Evolutionary conservation across 2,888 invertebrate genomes (phyloP).

Genomic region (Diarsia rubi): DNA sequence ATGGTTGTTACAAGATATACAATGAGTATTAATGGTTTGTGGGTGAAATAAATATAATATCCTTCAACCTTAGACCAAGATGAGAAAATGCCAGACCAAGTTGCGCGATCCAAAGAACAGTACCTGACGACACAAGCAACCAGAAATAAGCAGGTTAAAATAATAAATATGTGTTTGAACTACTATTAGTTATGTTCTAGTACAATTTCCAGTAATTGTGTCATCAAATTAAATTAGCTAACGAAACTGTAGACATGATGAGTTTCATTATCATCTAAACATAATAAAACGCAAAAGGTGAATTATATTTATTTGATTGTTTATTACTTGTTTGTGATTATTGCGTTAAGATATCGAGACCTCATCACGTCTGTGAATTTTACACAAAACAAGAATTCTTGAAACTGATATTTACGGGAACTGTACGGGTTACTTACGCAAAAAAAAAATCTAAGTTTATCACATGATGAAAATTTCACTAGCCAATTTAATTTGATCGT

Average conservation of each 20-base stretch:
- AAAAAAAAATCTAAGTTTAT: neutral
- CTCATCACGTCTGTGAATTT: neutral
- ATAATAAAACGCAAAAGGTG: neutral
- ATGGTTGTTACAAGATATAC: slow-evolving; percentile 58
- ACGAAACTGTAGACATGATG: neutral
- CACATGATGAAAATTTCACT: neutral
- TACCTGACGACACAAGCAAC: slow-evolving; percentile 37
- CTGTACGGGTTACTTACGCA: neutral
- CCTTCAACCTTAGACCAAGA: slow-evolving; percentile 59
- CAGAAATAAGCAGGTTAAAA: slow-evolving; percentile 21
- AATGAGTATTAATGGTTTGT: slow-evolving; percentile 67
- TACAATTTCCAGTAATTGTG: neutral
- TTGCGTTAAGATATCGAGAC: neutral
- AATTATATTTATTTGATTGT: neutral
- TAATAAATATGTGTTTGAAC: slow-evolving; percentile 10
- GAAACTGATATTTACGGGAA: neutral
- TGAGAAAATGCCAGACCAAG: slow-evolving; percentile 56
- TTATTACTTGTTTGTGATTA: neutral
- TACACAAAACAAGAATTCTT: neutral
- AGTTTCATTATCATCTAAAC: neutral
- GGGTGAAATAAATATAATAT: slow-evolving; percentile 67
- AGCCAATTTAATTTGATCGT: neutral
- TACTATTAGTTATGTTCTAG: slow-evolving; percentile 4
- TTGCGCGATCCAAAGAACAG: slow-evolving; percentile 65
- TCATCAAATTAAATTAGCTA: neutral